Percentiles rank a stretch among this genome's conserved stretches.
These are phyloP conservation scores for Diarsia dahlii DNA, from an alignment of 2,888 invertebrate species.

Conservation along the genomic window DNA sequence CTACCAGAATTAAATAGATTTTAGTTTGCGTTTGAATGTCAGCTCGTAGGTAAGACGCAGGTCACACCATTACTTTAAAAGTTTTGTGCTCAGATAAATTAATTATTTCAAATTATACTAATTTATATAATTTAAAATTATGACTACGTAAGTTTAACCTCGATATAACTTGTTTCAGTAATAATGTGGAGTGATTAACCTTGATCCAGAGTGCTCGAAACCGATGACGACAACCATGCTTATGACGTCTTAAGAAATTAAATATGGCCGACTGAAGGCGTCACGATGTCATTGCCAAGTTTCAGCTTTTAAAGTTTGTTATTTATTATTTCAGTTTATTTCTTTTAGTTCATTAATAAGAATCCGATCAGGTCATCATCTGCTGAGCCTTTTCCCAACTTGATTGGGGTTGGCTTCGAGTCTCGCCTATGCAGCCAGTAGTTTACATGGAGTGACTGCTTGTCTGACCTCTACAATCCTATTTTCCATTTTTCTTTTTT, in stretches of 20 bases:
- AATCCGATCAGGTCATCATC: no score
- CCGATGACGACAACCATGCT: neutral
- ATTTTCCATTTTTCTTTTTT: no score
- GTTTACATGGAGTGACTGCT: no score
- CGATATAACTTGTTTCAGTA: neutral
- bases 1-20: neutral
- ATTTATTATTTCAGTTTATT: no score
- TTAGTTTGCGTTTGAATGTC: neutral
- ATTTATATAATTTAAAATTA: no score
- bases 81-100: neutral
- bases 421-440: no score
- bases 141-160: neutral
- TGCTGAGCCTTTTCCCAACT: no score
- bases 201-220: neutral
- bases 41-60: neutral
- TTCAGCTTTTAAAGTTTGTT: no score
- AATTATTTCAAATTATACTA: neutral
- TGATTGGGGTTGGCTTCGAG: no score
- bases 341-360: no score
- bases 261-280: conserved; percentile 2
- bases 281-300: neutral
- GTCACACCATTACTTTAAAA: neutral
- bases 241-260: neutral
- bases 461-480: no score
- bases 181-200: neutral